Evolutionary conservation across 2,797 vertebrate genomes (phyloP).

Genomic region (Gorsachius magnificus): DNA sequence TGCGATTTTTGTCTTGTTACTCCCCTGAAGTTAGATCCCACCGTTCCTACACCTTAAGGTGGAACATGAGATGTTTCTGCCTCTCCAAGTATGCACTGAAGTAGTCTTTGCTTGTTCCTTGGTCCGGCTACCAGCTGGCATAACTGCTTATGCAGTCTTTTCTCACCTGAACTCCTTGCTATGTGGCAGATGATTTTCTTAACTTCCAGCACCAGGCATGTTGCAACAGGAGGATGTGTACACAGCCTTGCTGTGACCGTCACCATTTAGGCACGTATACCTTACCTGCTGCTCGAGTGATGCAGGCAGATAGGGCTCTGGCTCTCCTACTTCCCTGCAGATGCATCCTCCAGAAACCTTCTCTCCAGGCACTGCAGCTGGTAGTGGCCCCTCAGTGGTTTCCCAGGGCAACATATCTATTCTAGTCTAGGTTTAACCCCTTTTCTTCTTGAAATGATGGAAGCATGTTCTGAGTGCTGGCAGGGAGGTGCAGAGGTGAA

Average conservation of each 20-base stretch:
- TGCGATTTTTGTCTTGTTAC: not conserved
- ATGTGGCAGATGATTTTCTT: not conserved
- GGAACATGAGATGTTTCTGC: not conserved
- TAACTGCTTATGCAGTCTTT: not conserved
- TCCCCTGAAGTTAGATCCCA: not conserved
- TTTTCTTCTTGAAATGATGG: not conserved
- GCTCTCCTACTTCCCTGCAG: not conserved
- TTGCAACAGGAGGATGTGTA: not conserved
- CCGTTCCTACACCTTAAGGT: not conserved
- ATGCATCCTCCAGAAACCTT: not conserved
- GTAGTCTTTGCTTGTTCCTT: not conserved
- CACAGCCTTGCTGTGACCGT: not conserved
- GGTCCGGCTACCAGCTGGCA: not conserved
- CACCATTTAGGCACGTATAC: not conserved
- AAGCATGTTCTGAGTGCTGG: not conserved
- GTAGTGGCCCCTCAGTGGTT: not conserved
- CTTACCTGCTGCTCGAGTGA: not conserved
- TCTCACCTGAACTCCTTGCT: not conserved
- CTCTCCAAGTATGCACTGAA: not conserved
- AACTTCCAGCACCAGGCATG: not conserved
- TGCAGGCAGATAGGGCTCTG: not conserved
- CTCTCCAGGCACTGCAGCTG: not conserved
- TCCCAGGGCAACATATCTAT: constrained; percentile 1
- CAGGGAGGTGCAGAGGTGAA: not conserved
- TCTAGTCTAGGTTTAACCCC: not conserved